Evolutionary conservation across 2,888 invertebrate species (phyloP), one percentile per base, ranked within the genome.

Genomic region (Dugesia japonica): DNA sequence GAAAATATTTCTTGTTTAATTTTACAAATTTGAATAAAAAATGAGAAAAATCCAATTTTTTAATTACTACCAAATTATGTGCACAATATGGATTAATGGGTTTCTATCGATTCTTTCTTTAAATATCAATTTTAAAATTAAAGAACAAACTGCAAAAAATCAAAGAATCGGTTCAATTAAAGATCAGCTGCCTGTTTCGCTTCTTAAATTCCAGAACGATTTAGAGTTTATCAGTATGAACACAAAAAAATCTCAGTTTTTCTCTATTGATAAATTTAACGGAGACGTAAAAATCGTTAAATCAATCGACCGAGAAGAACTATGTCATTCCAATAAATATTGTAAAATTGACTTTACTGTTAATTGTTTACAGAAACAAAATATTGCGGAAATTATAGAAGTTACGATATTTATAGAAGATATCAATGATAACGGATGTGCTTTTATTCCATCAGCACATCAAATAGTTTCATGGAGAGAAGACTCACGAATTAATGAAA

Each of bases 391-490:
- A 20, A 33, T 42, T 4, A 74, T 74, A 31, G 28, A 74, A 13
- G 74, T 74, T 26, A 42, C 20, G 28, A 31, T 74, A 13, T 33
- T 9, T 9, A 26, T 74, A 4, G 38, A 74, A 31, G 74, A 74
- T 33, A 74, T 74, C 38, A 74, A 74, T 33, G 74, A 74, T 42
- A 74, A 74, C 31, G 42, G 74, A 4, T 74, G 74, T 38, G 26
- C 33, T 15, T 74, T 74, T 74, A 28, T 73, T n/a, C 74, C 38
- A n/a, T 20, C 15, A 4, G 13, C 17, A n/a, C 26, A 4, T 13
- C 74, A 74, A 74, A 74, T 31, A 7, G 7, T 74, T 9, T 15
- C 28, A 17, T 74, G 31, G n/a, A 4, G n/a, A 7, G 74, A 74
- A 33, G 74, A 74, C 23, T 33, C 74, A 15, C 9, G 74, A 74